phyloP scores from a whole-genome alignment of 1,140 invertebrate genomes.

The Drosophila setifemur region DNA sequence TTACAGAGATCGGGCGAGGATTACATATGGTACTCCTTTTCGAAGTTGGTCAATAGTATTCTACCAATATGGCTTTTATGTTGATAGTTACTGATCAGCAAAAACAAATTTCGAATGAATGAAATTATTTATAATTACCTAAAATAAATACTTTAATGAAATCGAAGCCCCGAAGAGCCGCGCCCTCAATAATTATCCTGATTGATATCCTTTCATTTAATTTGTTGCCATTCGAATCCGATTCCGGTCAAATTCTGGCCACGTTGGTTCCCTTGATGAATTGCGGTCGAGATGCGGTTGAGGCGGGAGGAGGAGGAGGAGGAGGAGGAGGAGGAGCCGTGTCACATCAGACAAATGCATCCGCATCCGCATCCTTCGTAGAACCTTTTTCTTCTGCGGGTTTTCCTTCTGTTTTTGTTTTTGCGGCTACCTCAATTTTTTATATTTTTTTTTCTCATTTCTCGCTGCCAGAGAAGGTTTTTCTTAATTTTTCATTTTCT shows the following conservation, averaged over 20 bases:
- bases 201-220: slow-evolving; percentile 67
- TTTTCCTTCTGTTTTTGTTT: too few relatives aligned
- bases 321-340: background rate
- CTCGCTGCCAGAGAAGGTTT: slow-evolving; percentile 25
- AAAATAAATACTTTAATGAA: background rate
- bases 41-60: too few relatives aligned
- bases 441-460: slow-evolving; percentile 46
- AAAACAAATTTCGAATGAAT: too few relatives aligned
- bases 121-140: too few relatives aligned
- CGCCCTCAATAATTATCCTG: slow-evolving; percentile 17
- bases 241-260: slow-evolving; percentile 5
- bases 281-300: slow-evolving; percentile 29
- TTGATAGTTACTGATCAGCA: too few relatives aligned
- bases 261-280: slow-evolving; percentile 25
- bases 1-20: too few relatives aligned
- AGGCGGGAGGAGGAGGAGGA: too few relatives aligned
- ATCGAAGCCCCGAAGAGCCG: too few relatives aligned
- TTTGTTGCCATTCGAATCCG: slow-evolving; percentile 45
- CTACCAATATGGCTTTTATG: too few relatives aligned
- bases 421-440: slow-evolving; percentile 56
- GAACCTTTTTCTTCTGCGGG: background rate
- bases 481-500: slow-evolving; percentile 64
- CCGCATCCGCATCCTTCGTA: background rate
- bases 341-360: slow-evolving; percentile 23
- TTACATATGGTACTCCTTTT: too few relatives aligned